Evolutionary conservation across 2,888 invertebrate genomes (phyloP).

Genomic region (Napeogenes sylphis): DNA sequence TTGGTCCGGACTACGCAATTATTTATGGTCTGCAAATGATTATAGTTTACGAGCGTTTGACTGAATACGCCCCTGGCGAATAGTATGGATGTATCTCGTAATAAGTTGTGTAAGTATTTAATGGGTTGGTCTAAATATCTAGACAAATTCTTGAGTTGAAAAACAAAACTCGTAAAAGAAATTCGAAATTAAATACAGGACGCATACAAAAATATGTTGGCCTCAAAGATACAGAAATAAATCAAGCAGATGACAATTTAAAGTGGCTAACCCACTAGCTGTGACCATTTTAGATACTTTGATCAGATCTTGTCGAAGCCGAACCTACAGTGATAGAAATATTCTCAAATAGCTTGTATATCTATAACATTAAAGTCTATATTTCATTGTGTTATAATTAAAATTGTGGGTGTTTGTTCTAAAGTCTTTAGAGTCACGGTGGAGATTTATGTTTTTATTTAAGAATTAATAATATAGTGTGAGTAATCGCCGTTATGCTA

Average conservation of each 20-base stretch:
- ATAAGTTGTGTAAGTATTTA: conserved; percentile 8
- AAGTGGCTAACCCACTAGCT: conserved; percentile 79
- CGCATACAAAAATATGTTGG: conserved; percentile 68
- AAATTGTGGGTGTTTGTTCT: conserved; percentile 72
- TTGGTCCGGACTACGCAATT: conserved; percentile 69
- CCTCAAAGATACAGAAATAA: conserved; percentile 76
- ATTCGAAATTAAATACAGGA: conserved; percentile 42
- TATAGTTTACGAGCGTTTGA: conserved; percentile 72
- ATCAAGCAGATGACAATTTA: conserved; percentile 79
- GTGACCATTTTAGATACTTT: conserved; percentile 79
- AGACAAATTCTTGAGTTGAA: conserved; percentile 11
- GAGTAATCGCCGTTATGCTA: conserved; percentile 72
- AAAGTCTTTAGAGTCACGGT: conserved; percentile 62
- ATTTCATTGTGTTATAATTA: conserved; percentile 40
- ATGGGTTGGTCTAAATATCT: conserved; percentile 6
- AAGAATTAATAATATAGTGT: conserved; percentile 71
- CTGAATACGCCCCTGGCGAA: conserved; percentile 59
- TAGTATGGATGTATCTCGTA: conserved; percentile 15
- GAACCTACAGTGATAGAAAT: conserved; percentile 44
- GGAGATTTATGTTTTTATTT: conserved; percentile 77
- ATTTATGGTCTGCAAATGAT: conserved; percentile 75
- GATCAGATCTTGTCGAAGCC: conserved; percentile 75
- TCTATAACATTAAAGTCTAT: conserved; percentile 45
- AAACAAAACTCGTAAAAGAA: conserved; percentile 28
- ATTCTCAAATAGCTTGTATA: conserved; percentile 40